A percentile compares a stretch with the other conserved stretches of the same genome.
Conservation (phyloP, 2,797 vertebrate genomes). For the Bradypodion pumilum region DNA sequence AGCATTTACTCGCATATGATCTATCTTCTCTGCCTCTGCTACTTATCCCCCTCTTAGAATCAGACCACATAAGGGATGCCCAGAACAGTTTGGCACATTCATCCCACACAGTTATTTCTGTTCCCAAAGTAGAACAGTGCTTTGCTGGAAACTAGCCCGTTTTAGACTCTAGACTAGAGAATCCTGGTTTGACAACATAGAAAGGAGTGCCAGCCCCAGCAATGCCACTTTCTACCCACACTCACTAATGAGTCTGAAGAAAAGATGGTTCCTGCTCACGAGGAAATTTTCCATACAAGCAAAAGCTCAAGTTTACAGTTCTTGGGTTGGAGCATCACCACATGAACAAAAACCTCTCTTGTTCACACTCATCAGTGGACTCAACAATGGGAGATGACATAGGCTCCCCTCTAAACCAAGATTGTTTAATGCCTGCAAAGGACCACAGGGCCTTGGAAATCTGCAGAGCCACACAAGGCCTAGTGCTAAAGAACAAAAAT, state of each 20-base stretch:
- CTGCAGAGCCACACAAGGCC: background rate
- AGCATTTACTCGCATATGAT: constrained; percentile 32
- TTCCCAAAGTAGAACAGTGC: constrained; percentile 17
- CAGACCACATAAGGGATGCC: constrained; percentile 39
- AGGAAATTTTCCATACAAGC: too few relatives aligned
- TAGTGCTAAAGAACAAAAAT: background rate
- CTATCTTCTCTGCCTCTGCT: constrained; percentile 50
- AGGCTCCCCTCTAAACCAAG: background rate
- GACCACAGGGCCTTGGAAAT: background rate
- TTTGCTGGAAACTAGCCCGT: too few relatives aligned
- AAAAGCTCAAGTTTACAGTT: background rate
- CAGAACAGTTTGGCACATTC: constrained; percentile 45
- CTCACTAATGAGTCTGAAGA: too few relatives aligned
- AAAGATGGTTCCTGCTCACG: too few relatives aligned
- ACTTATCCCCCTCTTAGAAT: constrained; percentile 56
- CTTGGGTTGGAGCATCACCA: background rate
- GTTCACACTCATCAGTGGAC: too few relatives aligned
- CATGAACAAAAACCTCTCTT: too few relatives aligned
- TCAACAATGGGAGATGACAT: too few relatives aligned
- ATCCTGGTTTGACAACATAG: background rate
- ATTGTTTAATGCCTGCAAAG: background rate
- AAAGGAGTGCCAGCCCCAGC: too few relatives aligned
- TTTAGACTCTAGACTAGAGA: too few relatives aligned
- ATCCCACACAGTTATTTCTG: constrained; percentile 42
- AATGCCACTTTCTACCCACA: too few relatives aligned